Conservation (phyloP, 2,113 vertebrate genomes). For the Neolamprologus brichardi region DNA sequence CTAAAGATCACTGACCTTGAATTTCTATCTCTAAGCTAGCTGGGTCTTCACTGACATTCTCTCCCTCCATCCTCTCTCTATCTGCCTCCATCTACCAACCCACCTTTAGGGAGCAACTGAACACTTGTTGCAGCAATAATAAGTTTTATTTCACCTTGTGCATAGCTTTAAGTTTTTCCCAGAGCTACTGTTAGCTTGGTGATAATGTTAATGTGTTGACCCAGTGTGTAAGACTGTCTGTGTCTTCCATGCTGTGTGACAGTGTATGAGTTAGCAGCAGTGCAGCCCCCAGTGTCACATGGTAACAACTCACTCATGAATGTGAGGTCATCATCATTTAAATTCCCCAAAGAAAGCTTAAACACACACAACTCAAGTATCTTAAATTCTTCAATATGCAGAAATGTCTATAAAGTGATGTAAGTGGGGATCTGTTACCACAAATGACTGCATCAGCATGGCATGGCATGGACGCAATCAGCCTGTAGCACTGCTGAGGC, state of each 20-base stretch:
- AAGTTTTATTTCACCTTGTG: not conserved
- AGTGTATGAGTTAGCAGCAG: not conserved
- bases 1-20: constrained; percentile 17
- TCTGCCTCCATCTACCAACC: not conserved
- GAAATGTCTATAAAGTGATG: not conserved
- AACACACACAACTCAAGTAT: not conserved
- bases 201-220: not conserved
- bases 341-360: not conserved
- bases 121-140: not conserved
- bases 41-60: not conserved
- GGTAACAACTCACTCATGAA: not conserved
- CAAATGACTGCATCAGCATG: not conserved
- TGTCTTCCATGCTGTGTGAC: not conserved
- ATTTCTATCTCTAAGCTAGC: not conserved
- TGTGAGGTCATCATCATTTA: not conserved
- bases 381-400: not conserved
- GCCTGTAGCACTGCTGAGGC: not conserved
- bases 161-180: not conserved
- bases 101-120: not conserved
- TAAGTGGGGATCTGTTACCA: not conserved
- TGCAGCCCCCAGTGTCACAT: not conserved
- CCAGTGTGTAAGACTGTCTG: not conserved
- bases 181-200: not conserved
- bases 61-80: not conserved
- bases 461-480: not conserved